Percentiles rank a stretch among this genome's conserved stretches.
These are phyloP conservation scores for Trypoxylon attenuatum DNA, from an alignment of 2,888 invertebrate species.

Conservation along the genomic window DNA sequence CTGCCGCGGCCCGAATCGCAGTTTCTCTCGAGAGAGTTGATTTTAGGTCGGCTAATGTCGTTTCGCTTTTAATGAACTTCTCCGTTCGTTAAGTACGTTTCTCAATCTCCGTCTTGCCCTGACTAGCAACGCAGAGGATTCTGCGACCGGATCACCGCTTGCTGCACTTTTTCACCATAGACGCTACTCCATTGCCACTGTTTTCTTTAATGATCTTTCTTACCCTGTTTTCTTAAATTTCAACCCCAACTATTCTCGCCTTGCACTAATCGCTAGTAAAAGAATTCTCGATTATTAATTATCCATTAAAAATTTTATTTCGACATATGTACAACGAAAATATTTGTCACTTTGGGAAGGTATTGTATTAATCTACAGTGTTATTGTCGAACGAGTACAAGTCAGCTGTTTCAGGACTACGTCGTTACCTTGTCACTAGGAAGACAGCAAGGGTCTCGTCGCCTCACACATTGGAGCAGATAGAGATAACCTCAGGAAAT, in stretches of 20 bases:
- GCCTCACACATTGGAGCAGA: slow-evolving; percentile 13
- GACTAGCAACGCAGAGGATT: slow-evolving; percentile 25
- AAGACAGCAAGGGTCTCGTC: slow-evolving; percentile 2
- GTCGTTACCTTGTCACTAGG: slow-evolving; percentile 23
- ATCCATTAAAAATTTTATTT: no score
- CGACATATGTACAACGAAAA: not conserved
- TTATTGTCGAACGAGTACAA: slow-evolving; percentile 12
- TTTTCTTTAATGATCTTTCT: no score
- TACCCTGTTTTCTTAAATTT: no score
- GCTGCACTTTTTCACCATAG: no score
- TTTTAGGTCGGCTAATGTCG: slow-evolving; percentile 74
- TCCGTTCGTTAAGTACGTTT: slow-evolving; percentile 73
- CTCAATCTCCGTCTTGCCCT: slow-evolving; percentile 67
- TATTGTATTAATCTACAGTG: no score
- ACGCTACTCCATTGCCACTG: no score
- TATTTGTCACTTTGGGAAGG: no score
- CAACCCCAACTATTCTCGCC: no score
- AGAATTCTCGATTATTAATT: no score
- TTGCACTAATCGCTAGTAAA: no score
- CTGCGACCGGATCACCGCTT: no score
- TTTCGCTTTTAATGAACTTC: slow-evolving; percentile 74
- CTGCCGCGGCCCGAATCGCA: slow-evolving; percentile 47
- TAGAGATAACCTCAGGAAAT: slow-evolving; percentile 15
- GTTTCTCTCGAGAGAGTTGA: slow-evolving; percentile 62
- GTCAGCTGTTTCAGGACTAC: slow-evolving; percentile 25